Percentiles rank a stretch among this genome's conserved stretches.
Evolutionary conservation across 2,888 invertebrate species (phyloP).

Genomic region (Bedellia somnulentella): DNA sequence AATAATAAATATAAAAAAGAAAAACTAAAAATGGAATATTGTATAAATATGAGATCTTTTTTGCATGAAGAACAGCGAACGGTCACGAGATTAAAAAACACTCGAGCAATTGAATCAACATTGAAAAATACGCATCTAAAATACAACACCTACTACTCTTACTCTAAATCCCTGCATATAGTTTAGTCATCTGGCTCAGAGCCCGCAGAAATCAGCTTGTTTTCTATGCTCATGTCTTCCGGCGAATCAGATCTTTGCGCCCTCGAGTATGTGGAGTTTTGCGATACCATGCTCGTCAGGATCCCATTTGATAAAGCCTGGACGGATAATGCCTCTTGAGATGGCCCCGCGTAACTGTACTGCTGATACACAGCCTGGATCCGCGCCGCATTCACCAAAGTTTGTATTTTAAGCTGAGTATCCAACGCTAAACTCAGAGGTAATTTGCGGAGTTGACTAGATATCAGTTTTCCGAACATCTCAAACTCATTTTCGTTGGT

Average conservation of each 20-base stretch:
- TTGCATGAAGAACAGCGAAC: too few relatives aligned
- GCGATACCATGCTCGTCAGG: conserved; percentile 42
- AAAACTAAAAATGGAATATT: too few relatives aligned
- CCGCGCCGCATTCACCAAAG: conserved; percentile 43
- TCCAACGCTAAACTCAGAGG: conserved; percentile 46
- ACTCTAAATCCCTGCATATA: conserved; percentile 6
- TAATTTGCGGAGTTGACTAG: conserved; percentile 46
- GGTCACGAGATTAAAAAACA: too few relatives aligned
- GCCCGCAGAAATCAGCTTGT: conserved; percentile 35
- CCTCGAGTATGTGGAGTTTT: conserved; percentile 24
- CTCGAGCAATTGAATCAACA: too few relatives aligned
- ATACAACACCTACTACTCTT: too few relatives aligned
- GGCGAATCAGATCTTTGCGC: conserved; percentile 36
- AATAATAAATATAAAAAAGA: too few relatives aligned
- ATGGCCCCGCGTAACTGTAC: conserved; percentile 49
- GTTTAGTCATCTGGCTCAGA: conserved; percentile 41
- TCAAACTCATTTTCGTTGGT: conserved; percentile 50
- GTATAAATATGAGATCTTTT: too few relatives aligned
- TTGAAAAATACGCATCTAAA: too few relatives aligned
- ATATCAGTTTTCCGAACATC: conserved; percentile 52
- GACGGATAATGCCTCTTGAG: conserved; percentile 45
- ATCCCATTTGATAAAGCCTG: conserved; percentile 51
- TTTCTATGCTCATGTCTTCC: conserved; percentile 35
- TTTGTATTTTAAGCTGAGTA: conserved; percentile 50
- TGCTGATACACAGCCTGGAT: conserved; percentile 54